Percentiles rank a stretch among this genome's conserved stretches.
phyloP scores from a whole-genome alignment of 2,888 invertebrate species.

The Cantharis nigra region DNA sequence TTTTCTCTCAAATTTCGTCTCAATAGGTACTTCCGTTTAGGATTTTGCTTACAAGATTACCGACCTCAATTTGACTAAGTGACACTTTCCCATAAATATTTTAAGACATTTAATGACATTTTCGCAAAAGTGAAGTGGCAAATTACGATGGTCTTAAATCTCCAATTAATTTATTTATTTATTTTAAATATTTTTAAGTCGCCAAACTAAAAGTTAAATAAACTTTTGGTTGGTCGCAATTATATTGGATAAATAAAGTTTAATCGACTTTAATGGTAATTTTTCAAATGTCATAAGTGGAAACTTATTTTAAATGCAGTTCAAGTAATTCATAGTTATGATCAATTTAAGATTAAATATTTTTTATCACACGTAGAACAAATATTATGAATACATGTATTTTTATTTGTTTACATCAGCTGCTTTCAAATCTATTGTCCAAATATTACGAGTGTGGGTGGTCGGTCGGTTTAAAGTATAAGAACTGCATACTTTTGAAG shows the following conservation, averaged over 20 bases:
- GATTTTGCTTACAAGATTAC: neutral
- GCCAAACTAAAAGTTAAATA: neutral
- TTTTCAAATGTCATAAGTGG: neutral
- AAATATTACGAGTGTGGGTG: conserved; percentile 17
- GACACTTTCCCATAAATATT: neutral
- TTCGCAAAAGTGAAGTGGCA: neutral
- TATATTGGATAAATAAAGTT: neutral
- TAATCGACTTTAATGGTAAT: neutral
- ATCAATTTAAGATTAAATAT: neutral
- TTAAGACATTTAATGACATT: neutral
- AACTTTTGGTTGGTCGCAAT: neutral
- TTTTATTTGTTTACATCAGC: conserved; percentile 2
- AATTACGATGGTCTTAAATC: neutral
- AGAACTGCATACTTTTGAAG: conserved; percentile 20
- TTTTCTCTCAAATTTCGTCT: neutral
- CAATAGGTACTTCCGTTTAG: neutral
- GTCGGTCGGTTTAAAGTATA: conserved; percentile 15
- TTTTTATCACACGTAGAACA: neutral
- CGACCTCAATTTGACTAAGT: neutral
- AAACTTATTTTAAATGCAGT: neutral
- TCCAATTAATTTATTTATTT: neutral
- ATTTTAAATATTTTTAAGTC: neutral
- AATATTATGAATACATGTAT: neutral
- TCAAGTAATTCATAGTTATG: neutral
- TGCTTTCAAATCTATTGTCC: conserved; percentile 14